Conservation (phyloP, 2,888 invertebrate species). For the Acleris emargana region DNA sequence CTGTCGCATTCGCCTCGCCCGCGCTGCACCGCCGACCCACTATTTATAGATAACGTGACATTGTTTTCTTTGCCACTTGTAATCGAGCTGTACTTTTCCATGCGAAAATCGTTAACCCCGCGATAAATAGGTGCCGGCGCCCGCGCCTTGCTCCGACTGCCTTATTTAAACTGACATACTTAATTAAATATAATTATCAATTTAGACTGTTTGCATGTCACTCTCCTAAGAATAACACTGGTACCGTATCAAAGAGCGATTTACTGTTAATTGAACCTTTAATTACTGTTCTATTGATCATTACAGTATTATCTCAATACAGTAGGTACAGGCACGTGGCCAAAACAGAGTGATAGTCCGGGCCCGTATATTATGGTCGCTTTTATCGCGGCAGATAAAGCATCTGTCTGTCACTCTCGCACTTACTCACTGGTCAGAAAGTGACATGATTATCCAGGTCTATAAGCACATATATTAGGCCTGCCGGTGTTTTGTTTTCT, state of each 20-base stretch:
- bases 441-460: too few species aligned
- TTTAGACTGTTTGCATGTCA: conserved; percentile 32
- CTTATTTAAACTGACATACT: conserved; percentile 32
- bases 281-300: too few species aligned
- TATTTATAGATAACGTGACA: conserved; percentile 76
- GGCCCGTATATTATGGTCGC: too few species aligned
- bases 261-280: too few species aligned
- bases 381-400: too few species aligned
- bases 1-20: conserved; percentile 52
- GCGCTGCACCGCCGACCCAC: conserved; percentile 58
- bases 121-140: conserved; percentile 57
- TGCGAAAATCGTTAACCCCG: conserved; percentile 73
- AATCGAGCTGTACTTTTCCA: conserved; percentile 76
- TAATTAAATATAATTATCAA: conserved; percentile 31
- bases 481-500: too few species aligned
- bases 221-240: conserved; percentile 4
- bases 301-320: too few species aligned
- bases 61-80: conserved; percentile 68
- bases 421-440: too few species aligned
- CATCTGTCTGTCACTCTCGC: too few species aligned
- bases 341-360: neutral
- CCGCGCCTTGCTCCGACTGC: conserved; percentile 38
- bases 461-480: too few species aligned
- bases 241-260: neutral
- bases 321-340: neutral